Conservation (phyloP, 2,888 invertebrate species). For the Dryobotodes eremita region DNA sequence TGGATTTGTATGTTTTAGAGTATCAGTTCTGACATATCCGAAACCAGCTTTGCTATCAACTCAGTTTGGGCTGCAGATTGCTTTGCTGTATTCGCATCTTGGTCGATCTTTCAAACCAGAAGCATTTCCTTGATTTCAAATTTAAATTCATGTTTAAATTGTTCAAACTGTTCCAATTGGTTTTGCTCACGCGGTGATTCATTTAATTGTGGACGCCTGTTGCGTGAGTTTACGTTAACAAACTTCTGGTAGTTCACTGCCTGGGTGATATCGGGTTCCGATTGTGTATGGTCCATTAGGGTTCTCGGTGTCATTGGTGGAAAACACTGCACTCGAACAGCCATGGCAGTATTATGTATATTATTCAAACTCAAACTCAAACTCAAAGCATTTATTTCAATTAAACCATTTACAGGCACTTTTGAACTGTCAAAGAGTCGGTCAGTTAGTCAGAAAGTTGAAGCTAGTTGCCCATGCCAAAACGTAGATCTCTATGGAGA, state of each 20-base stretch:
- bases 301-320: too few species aligned
- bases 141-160: conserved; percentile 1
- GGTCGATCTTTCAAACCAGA: not conserved
- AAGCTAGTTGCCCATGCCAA: too few species aligned
- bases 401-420: too few species aligned
- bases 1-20: not conserved
- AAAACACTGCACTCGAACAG: too few species aligned
- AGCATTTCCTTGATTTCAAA: not conserved
- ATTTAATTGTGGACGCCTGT: not conserved
- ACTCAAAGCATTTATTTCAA: too few species aligned
- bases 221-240: not conserved
- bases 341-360: too few species aligned
- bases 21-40: not conserved
- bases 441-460: too few species aligned
- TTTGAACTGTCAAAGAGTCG: too few species aligned
- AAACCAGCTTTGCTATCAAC: not conserved
- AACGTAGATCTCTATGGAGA: too few species aligned
- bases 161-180: not conserved
- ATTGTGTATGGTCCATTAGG: not conserved
- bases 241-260: not conserved
- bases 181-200: not conserved
- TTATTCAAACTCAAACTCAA: too few species aligned
- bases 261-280: not conserved
- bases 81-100: not conserved
- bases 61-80: not conserved